phyloP scores from a whole-genome alignment of 2,113 vertebrate genomes.

The Perca fluviatilis region DNA sequence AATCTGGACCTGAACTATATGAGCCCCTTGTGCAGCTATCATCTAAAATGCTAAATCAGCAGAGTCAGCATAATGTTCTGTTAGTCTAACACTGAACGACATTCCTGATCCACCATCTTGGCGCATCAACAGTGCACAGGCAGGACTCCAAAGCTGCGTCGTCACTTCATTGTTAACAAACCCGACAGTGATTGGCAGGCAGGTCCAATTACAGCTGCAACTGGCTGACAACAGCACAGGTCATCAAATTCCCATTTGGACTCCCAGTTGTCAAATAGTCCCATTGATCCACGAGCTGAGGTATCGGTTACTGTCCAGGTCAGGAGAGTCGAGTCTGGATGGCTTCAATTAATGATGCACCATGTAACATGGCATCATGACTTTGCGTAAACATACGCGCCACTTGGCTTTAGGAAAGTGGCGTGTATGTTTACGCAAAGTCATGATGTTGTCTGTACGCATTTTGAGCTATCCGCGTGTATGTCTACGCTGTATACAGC shows the following conservation, averaged over 20 bases:
- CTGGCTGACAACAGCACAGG: slow-evolving; percentile 59
- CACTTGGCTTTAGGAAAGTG: too few species aligned
- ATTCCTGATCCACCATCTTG: not conserved
- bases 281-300: slow-evolving; percentile 53
- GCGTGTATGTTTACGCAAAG: too few species aligned
- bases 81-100: slow-evolving; percentile 21
- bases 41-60: slow-evolving; percentile 27
- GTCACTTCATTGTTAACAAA: slow-evolving; percentile 40
- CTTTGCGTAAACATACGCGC: too few species aligned
- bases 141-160: slow-evolving; percentile 45
- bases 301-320: slow-evolving; percentile 33
- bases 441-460: too few species aligned
- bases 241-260: slow-evolving; percentile 62
- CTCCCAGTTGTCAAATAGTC: slow-evolving; percentile 63
- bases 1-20: not conserved
- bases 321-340: slow-evolving; percentile 10
- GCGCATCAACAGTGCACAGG: not conserved
- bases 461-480: too few species aligned
- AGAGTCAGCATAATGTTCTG: slow-evolving; percentile 31
- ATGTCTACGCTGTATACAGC: too few species aligned
- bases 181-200: slow-evolving; percentile 72
- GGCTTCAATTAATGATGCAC: slow-evolving; percentile 58
- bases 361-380: not conserved
- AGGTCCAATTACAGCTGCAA: slow-evolving; percentile 69
- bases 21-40: not conserved